phyloP scores from a whole-genome alignment of 2,888 invertebrate species.

The Pemphredon lugubris region DNA sequence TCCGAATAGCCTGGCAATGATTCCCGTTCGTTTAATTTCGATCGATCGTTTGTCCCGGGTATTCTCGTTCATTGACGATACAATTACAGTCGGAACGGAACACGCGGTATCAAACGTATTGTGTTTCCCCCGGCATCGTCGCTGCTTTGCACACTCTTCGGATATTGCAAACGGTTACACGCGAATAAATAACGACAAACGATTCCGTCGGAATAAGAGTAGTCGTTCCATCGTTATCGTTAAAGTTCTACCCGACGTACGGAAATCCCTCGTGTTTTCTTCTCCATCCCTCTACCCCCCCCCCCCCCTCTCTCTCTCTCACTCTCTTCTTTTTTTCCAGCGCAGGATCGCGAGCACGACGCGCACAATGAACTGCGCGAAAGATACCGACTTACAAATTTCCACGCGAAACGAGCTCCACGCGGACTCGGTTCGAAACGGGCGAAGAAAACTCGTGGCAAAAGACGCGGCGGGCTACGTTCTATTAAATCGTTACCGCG shows the following conservation, averaged over 20 bases:
- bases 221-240: constrained; percentile 1
- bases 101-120: constrained; percentile 37
- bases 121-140: constrained; percentile 31
- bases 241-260: constrained; percentile 20
- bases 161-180: constrained; percentile 18
- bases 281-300: too few species aligned
- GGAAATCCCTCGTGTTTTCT: neutral
- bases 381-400: neutral
- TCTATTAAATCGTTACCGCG: constrained; percentile 65
- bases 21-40: neutral
- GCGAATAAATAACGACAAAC: constrained; percentile 29
- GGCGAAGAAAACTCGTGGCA: constrained; percentile 17
- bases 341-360: too few species aligned
- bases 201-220: neutral
- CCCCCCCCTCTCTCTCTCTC: too few species aligned
- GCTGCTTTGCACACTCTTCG: neutral
- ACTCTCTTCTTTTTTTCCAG: too few species aligned
- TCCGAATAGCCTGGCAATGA: neutral
- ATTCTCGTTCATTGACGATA: constrained; percentile 17
- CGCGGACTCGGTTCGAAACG: neutral
- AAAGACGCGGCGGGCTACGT: constrained; percentile 39
- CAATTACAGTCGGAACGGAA: constrained; percentile 36
- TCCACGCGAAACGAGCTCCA: neutral
- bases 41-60: constrained; percentile 4
- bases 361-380: too few species aligned